Percentiles rank a stretch among this genome's conserved stretches.
These are phyloP conservation scores for Delphinapterus leucas DNA, from an alignment of 2,113 vertebrate species.

Conservation along the genomic window DNA sequence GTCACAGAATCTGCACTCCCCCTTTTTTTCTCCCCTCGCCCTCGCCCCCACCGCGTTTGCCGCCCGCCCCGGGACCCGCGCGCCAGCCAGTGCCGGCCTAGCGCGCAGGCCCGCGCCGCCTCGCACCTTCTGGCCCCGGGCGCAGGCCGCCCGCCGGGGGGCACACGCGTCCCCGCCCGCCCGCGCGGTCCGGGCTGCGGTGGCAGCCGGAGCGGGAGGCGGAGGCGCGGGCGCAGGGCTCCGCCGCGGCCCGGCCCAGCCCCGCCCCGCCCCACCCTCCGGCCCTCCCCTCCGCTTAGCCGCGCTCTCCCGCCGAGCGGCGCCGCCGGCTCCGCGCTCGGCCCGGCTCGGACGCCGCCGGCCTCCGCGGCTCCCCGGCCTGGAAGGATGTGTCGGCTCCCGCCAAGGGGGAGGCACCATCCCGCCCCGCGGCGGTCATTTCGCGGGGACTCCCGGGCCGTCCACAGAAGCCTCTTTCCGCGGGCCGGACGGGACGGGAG, in stretches of 20 bases:
- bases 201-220: neutral
- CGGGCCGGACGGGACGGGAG: neutral
- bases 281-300: slow-evolving; percentile 61
- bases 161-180: slow-evolving; percentile 36
- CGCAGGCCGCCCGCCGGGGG: neutral
- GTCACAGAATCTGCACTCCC: slow-evolving; percentile 15
- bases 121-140: neutral
- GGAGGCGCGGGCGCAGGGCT: neutral
- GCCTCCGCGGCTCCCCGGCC: neutral
- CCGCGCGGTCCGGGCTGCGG: neutral
- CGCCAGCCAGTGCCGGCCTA: accelerated
- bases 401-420: slow-evolving; percentile 24
- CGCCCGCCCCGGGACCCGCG: neutral
- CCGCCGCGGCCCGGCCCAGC: slow-evolving; percentile 37
- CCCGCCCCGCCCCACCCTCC: slow-evolving; percentile 64
- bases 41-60: neutral
- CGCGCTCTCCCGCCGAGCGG: slow-evolving; percentile 36
- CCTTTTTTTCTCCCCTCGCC: neutral
- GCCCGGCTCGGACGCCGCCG: neutral
- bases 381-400: neutral
- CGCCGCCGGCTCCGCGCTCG: neutral
- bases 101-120: neutral
- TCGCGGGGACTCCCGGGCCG: neutral
- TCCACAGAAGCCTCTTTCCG: neutral
- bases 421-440: slow-evolving; percentile 53